Evolutionary conservation across 2,888 invertebrate genomes (phyloP), one percentile per base, ranked within the genome.

Genomic region (Blomia tropicalis): DNA sequence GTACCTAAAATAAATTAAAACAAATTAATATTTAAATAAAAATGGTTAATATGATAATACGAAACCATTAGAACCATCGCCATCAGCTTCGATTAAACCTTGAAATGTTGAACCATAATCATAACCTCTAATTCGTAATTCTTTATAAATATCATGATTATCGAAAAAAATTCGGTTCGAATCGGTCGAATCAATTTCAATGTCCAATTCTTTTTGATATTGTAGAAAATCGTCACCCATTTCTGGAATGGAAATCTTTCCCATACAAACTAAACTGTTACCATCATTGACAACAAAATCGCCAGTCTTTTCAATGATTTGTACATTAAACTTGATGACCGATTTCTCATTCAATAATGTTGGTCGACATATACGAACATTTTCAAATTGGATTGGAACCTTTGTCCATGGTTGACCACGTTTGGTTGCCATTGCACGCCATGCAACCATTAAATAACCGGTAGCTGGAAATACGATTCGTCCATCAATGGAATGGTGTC

Each of bases 321-420:
- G 41, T 5, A 62, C 62, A 43, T 27, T 58, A 25, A 62, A 43
- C 44, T 30, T 41, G 14, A 43, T 32, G 2, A 22, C 2, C 2
- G 23, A 23, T 3, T 2, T 23, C 5, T 62, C 58, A 17, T 54
- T 56, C n/a, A 62, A n/a, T n/a, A 62, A 51, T 23, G 58, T 43
- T 5, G 62, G 58, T 31, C 62, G 32, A 25, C 44, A 4, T 23
- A 62, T 41, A 19, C 59, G 83, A 1, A 95, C 80, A 74, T 96
- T 81, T 74, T 93, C 90, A 69, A 96, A 79, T 1, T 87, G 78
- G 0, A 98, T 83, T 0, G 91, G 83, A 31, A 87, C 80, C 70
- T 87, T 82, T 69, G 87, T 83, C 69, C 78, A 81, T 67, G 84
- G 83, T 62, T 77, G 79, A 61, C 83, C 83, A 66, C 80, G 79